Evolutionary conservation across 2,113 vertebrate genomes (phyloP).

Genomic region (Melanostigma gelatinosum): DNA sequence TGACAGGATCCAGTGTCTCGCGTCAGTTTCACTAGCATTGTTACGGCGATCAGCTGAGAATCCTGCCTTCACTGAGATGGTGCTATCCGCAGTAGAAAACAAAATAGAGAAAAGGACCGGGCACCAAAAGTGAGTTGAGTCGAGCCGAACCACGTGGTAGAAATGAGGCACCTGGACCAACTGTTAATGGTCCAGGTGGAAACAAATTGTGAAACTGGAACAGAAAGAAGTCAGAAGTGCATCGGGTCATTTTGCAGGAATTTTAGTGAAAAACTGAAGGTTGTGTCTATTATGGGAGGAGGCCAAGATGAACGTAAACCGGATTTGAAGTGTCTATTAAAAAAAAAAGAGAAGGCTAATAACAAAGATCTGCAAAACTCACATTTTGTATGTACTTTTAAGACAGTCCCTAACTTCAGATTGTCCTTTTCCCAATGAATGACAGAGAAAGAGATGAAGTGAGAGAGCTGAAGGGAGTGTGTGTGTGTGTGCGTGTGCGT

Average conservation of each 20-base stretch:
- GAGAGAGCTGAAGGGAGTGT: neutral
- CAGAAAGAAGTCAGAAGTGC: neutral
- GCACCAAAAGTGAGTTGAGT: too few relatives aligned
- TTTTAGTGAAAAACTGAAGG: neutral
- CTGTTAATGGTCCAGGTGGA: neutral
- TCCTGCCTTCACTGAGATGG: too few relatives aligned
- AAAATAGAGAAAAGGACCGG: too few relatives aligned
- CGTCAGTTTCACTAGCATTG: too few relatives aligned
- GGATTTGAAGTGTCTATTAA: too few relatives aligned
- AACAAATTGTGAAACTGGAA: neutral
- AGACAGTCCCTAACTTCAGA: neutral
- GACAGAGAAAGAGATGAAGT: neutral
- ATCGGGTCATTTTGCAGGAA: neutral
- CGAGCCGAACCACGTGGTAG: too few relatives aligned
- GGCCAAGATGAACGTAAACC: neutral
- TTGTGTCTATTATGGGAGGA: neutral
- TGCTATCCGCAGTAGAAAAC: too few relatives aligned
- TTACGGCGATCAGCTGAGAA: too few relatives aligned
- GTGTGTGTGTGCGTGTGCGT: neutral
- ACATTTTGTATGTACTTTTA: neutral
- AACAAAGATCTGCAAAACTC: too few relatives aligned
- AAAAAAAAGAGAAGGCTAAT: too few relatives aligned
- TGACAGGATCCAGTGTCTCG: too few relatives aligned
- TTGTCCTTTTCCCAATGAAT: neutral
- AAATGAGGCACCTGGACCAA: neutral